These are phyloP conservation scores for Manis crassicaudata DNA, from an alignment of 2,797 vertebrate species.

Conservation along the genomic window DNA sequence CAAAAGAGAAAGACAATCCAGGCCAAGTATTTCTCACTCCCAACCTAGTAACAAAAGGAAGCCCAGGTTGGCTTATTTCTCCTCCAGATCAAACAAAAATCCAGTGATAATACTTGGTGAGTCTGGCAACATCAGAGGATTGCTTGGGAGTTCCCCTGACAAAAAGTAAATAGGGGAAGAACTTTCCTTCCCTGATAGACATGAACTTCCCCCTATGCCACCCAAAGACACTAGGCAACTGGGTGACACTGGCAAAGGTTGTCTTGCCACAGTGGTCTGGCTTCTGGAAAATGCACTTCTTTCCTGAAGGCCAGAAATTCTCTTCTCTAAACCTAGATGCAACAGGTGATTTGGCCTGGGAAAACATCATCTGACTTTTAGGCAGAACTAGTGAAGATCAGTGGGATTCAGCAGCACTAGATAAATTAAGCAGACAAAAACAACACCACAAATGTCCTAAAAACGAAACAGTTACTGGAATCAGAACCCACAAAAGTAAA, in stretches of 20 bases:
- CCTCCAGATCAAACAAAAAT: not conserved
- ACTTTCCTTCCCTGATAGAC: not conserved
- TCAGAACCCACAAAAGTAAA: not conserved
- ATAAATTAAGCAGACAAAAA: not conserved
- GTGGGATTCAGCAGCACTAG: not conserved
- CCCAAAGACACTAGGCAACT: not conserved
- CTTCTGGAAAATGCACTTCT: not conserved
- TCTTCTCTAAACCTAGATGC: not conserved
- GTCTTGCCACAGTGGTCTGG: not conserved
- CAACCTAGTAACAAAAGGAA: not conserved
- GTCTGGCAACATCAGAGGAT: not conserved
- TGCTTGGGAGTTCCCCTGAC: not conserved
- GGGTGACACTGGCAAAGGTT: not conserved
- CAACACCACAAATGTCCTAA: not conserved
- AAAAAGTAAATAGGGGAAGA: not conserved
- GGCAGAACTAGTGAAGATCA: not conserved
- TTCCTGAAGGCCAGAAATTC: not conserved
- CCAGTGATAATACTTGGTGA: not conserved
- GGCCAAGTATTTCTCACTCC: not conserved
- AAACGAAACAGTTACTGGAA: not conserved
- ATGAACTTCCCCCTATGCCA: not conserved
- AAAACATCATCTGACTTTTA: not conserved
- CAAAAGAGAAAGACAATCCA: not conserved
- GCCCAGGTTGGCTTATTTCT: not conserved
- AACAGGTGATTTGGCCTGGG: not conserved